These are phyloP conservation scores for Daktulosphaira vitifoliae DNA, from an alignment of 1,140 invertebrate species.

Conservation along the genomic window DNA sequence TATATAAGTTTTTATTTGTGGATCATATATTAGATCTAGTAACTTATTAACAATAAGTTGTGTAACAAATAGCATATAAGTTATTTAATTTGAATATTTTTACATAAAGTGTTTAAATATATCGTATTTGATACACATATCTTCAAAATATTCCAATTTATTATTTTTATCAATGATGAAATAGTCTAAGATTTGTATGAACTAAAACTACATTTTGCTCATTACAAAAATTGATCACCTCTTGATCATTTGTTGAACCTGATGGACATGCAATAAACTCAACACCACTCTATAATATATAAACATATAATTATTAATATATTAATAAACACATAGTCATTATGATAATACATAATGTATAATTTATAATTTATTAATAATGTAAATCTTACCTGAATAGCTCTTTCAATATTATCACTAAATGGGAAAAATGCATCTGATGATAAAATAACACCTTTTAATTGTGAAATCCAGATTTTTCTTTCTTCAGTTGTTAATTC, in stretches of 20 bases:
- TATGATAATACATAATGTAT: too few species aligned
- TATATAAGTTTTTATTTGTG: too few species aligned
- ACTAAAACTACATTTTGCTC: slow-evolving; percentile 80
- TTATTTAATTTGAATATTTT: too few species aligned
- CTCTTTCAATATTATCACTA: slow-evolving; percentile 93
- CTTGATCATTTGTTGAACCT: slow-evolving; percentile 86
- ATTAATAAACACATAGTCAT: too few species aligned
- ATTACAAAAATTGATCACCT: slow-evolving; percentile 86
- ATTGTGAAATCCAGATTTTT: slow-evolving; percentile 65
- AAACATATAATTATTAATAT: too few species aligned
- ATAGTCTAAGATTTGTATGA: slow-evolving; percentile 85
- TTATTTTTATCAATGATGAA: slow-evolving; percentile 97
- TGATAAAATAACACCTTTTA: slow-evolving; percentile 82
- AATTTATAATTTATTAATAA: slow-evolving; percentile 37
- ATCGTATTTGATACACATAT: too few species aligned
- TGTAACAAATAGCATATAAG: too few species aligned
- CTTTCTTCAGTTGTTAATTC: slow-evolving; percentile 60
- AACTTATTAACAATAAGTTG: too few species aligned
- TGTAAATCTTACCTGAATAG: slow-evolving; percentile 60
- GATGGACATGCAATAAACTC: slow-evolving; percentile 84
- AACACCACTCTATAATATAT: slow-evolving; percentile 76
- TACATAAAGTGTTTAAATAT: too few species aligned
- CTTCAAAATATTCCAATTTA: too few species aligned
- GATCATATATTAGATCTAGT: too few species aligned
- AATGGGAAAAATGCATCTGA: slow-evolving; percentile 99